phyloP scores from a whole-genome alignment of 2,797 vertebrate species.

The Melanotaenia trifasciata region DNA sequence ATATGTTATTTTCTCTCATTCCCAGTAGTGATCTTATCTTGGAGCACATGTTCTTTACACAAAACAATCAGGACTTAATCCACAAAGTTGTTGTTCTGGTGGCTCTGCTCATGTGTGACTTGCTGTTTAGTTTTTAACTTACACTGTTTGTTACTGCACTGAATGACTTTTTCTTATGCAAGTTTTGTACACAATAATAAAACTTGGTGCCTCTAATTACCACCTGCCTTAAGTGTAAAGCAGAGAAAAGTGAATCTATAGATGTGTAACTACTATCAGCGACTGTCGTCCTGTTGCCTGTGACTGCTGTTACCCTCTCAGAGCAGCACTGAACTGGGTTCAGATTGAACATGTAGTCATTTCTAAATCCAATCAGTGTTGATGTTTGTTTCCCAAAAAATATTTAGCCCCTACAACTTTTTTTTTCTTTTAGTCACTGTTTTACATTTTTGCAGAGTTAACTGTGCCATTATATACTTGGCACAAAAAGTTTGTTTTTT shows the following conservation, averaged over 20 bases:
- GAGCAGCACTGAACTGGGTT: constrained; percentile 56
- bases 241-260: constrained; percentile 60
- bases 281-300: constrained; percentile 72
- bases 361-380: constrained; percentile 53
- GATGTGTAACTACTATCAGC: constrained; percentile 48
- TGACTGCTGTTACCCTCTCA: constrained; percentile 77
- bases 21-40: constrained; percentile 53
- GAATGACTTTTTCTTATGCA: constrained; percentile 59
- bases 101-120: constrained; percentile 67
- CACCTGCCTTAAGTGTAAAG: constrained; percentile 37
- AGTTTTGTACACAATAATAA: constrained; percentile 61
- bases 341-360: constrained; percentile 31
- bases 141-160: constrained; percentile 77
- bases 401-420: constrained; percentile 47
- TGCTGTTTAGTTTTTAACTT: constrained; percentile 49
- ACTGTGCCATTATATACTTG: constrained; percentile 18
- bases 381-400: constrained; percentile 47
- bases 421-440: constrained; percentile 30
- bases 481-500: too few relatives aligned
- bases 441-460: constrained; percentile 54
- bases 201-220: constrained; percentile 64
- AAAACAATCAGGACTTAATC: constrained; percentile 53
- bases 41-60: constrained; percentile 68
- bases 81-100: constrained; percentile 36
- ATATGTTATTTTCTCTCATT: constrained; percentile 48